phyloP scores from a whole-genome alignment of 2,797 vertebrate genomes.

The Coilia nasus region DNA sequence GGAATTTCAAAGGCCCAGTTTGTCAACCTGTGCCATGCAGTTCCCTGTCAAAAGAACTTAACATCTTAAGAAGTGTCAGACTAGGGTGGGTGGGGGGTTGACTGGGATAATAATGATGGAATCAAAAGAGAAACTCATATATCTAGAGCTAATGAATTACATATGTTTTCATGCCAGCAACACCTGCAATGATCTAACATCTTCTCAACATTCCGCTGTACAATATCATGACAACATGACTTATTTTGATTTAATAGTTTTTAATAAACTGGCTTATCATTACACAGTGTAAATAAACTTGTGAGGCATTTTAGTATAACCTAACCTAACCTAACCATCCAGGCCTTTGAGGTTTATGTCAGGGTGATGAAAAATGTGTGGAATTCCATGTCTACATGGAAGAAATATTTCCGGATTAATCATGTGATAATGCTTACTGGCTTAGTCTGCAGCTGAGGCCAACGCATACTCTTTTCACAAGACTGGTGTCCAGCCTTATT shows the following conservation, averaged over 20 bases:
- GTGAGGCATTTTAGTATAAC: not conserved
- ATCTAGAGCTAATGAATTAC: not conserved
- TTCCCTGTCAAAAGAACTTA: slow-evolving; percentile 25
- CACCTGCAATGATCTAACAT: not conserved
- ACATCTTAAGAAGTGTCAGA: slow-evolving; percentile 10
- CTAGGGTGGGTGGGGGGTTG: not conserved
- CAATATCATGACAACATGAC: not conserved
- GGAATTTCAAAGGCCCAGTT: slow-evolving; percentile 27
- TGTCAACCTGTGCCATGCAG: slow-evolving; percentile 31
- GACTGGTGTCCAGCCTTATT: not conserved
- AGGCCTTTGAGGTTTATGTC: slow-evolving; percentile 53
- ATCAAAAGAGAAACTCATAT: not conserved
- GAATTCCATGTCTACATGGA: slow-evolving; percentile 65
- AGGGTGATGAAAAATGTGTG: slow-evolving; percentile 65
- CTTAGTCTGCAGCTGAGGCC: not conserved
- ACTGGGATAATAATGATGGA: not conserved
- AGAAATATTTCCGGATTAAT: slow-evolving; percentile 66
- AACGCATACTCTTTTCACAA: slow-evolving; percentile 7
- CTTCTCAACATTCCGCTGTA: not conserved
- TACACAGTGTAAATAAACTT: no score
- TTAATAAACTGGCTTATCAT: not conserved
- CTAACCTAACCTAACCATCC: not conserved
- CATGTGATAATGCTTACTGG: slow-evolving; percentile 63
- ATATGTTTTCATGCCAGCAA: not conserved
- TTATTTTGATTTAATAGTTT: not conserved